phyloP scores from a whole-genome alignment of 1,140 invertebrate species.

The Zaprionus lachaisei region DNA sequence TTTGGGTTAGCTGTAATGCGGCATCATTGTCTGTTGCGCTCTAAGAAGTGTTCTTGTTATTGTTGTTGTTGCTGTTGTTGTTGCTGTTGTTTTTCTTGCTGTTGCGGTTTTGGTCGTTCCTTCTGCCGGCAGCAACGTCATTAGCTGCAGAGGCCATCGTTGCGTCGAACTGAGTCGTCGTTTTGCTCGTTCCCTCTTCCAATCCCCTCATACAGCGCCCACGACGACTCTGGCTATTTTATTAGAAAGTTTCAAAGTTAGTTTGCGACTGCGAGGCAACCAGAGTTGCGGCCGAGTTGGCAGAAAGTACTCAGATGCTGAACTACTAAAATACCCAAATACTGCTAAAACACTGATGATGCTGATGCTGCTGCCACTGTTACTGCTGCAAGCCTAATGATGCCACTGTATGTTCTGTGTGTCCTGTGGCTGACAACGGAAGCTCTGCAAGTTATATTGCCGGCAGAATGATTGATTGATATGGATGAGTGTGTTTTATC shows the following conservation, averaged over 20 bases:
- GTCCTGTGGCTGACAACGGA: slow-evolving; percentile 29
- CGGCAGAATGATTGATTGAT: slow-evolving; percentile 73
- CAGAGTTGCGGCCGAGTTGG: slow-evolving; percentile 57
- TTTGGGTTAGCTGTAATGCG: slow-evolving; percentile 39
- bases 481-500: slow-evolving; percentile 59
- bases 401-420: slow-evolving; percentile 29
- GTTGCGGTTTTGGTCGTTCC: slow-evolving; percentile 65
- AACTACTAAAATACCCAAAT: slow-evolving; percentile 11
- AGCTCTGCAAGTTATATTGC: slow-evolving; percentile 70
- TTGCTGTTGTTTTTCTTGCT: slow-evolving; percentile 41
- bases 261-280: slow-evolving; percentile 68
- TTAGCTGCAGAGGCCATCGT: slow-evolving; percentile 32
- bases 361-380: background rate
- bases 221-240: slow-evolving; percentile 68
- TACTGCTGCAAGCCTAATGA: slow-evolving; percentile 64
- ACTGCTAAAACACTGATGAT: slow-evolving; percentile 32
- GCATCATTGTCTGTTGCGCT: slow-evolving; percentile 42
- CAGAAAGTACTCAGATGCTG: background rate
- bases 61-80: slow-evolving; percentile 35
- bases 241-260: slow-evolving; percentile 81
- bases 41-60: slow-evolving; percentile 31
- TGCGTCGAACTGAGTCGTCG: slow-evolving; percentile 24
- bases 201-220: background rate
- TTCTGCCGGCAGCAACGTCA: slow-evolving; percentile 45
- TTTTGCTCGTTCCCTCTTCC: background rate